These are phyloP conservation scores for Polydrusus cervinus DNA, from an alignment of 2,888 invertebrate genomes.

Conservation along the genomic window DNA sequence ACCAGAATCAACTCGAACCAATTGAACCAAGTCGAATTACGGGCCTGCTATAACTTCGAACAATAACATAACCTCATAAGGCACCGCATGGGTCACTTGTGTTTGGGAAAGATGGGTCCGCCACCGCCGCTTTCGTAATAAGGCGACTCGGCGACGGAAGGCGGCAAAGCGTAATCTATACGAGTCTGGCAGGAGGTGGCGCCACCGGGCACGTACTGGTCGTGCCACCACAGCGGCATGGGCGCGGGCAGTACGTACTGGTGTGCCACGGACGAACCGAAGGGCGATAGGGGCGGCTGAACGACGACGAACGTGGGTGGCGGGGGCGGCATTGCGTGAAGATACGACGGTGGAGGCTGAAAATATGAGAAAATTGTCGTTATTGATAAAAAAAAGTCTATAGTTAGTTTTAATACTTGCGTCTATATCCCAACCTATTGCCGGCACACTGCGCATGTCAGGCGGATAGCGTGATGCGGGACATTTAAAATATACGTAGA, in stretches of 20 bases:
- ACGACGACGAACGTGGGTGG: constrained; percentile 66
- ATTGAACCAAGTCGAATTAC: constrained; percentile 31
- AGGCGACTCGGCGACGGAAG: constrained; percentile 44
- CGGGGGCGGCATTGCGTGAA: constrained; percentile 52
- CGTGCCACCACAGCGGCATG: constrained; percentile 67
- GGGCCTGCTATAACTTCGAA: constrained; percentile 58
- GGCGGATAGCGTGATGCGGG: too few species aligned
- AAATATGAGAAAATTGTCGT: not conserved
- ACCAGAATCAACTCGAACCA: constrained; percentile 29
- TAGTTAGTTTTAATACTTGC: too few species aligned
- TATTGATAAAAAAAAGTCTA: not conserved
- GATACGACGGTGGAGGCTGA: constrained; percentile 46
- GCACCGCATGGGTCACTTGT: constrained; percentile 66
- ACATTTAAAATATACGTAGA: too few species aligned
- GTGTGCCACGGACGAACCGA: constrained; percentile 61
- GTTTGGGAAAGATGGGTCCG: constrained; percentile 59
- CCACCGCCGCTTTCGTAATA: constrained; percentile 40
- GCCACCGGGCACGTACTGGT: constrained; percentile 61
- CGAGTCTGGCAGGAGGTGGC: constrained; percentile 49
- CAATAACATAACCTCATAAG: constrained; percentile 60
- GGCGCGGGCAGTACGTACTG: constrained; percentile 62
- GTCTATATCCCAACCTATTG: too few species aligned
- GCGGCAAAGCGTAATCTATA: constrained; percentile 38
- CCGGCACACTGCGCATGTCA: too few species aligned
- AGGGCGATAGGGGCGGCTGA: constrained; percentile 67